phyloP scores from a whole-genome alignment of 2,888 invertebrate species.

The Rhamnusium bicolor region DNA sequence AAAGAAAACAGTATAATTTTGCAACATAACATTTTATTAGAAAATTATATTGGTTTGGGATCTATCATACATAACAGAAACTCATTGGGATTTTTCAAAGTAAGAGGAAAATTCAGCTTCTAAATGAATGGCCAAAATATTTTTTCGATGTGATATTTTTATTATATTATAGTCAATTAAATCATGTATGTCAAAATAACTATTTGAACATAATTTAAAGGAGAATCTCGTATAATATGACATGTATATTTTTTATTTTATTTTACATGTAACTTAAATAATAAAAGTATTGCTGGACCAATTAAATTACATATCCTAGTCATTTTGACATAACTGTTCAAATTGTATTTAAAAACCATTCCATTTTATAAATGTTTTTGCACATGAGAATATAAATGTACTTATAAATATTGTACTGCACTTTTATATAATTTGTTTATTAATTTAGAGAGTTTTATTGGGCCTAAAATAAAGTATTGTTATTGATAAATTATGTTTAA shows the following conservation, averaged over 20 bases:
- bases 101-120: conserved; percentile 89
- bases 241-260: not conserved
- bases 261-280: not conserved
- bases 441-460: conserved; percentile 40
- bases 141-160: conserved; percentile 49
- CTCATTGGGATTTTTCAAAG: conserved; percentile 89
- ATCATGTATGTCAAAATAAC: conserved; percentile 45
- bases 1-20: conserved; percentile 71
- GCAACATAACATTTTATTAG: conserved; percentile 82
- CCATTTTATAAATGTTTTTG: conserved; percentile 36
- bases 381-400: conserved; percentile 37
- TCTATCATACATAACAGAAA: conserved; percentile 88
- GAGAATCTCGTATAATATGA: not conserved
- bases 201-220: conserved; percentile 1
- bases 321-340: conserved; percentile 36
- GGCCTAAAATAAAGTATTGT: conserved; percentile 31
- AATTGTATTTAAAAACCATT: conserved; percentile 12
- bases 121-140: conserved; percentile 68
- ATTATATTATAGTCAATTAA: conserved; percentile 49
- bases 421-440: conserved; percentile 39
- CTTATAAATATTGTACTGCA: conserved; percentile 38
- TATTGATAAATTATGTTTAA: not conserved
- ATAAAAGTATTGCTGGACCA: conserved; percentile 6
- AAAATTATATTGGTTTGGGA: conserved; percentile 86
- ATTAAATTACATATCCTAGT: conserved; percentile 26